These are phyloP conservation scores for Hypercompe scribonia DNA, from an alignment of 2,888 invertebrate species.

Conservation along the genomic window DNA sequence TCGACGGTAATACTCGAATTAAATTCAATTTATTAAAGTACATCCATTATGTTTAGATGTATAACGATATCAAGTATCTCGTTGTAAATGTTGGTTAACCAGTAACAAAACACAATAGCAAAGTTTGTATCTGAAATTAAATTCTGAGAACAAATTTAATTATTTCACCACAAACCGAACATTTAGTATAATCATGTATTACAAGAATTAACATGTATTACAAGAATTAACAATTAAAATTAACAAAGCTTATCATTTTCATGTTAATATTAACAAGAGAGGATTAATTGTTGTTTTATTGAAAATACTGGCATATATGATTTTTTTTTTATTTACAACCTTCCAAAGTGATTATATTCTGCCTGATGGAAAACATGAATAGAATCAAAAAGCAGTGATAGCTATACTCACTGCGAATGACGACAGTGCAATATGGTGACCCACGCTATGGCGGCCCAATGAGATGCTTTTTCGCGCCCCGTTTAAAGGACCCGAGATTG, in stretches of 20 bases:
- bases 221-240: not conserved
- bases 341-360: too few species aligned
- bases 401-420: too few species aligned
- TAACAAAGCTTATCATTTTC: not conserved
- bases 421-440: too few species aligned
- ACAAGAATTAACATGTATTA: not conserved
- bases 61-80: not conserved
- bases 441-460: too few species aligned
- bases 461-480: too few species aligned
- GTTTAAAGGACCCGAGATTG: too few species aligned
- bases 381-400: too few species aligned
- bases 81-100: not conserved
- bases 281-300: not conserved
- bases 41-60: not conserved
- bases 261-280: not conserved
- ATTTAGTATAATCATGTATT: not conserved
- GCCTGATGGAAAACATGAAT: too few species aligned
- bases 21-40: not conserved
- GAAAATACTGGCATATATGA: not conserved
- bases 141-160: not conserved
- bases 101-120: not conserved
- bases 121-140: not conserved
- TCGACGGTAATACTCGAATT: not conserved
- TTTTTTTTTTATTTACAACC: too few species aligned
- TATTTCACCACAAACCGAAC: not conserved